These are phyloP conservation scores for Frieseomelitta varia DNA, from an alignment of 1,140 invertebrate genomes.

Conservation along the genomic window DNA sequence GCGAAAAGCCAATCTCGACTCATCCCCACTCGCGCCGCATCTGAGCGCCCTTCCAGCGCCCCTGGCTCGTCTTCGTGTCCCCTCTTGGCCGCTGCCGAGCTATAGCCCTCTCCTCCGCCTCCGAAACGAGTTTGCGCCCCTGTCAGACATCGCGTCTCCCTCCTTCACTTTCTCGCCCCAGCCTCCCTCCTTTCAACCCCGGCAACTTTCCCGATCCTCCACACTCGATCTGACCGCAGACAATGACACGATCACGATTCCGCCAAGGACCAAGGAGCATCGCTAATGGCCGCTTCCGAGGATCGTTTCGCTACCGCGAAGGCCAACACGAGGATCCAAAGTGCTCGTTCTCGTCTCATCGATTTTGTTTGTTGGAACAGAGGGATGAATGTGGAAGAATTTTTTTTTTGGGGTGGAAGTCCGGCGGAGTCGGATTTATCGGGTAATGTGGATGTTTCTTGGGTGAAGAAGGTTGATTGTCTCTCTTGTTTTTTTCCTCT, in stretches of 20 bases:
- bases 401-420: neutral
- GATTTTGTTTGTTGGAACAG: neutral
- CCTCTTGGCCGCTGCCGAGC: conserved; percentile 37
- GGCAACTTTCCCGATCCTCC: too few species aligned
- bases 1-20: conserved; percentile 63
- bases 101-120: conserved; percentile 28
- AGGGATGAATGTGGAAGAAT: neutral
- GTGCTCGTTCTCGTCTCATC: neutral
- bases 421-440: too few species aligned
- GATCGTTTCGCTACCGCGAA: neutral
- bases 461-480: neutral
- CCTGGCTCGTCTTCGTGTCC: conserved; percentile 29
- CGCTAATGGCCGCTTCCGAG: neutral
- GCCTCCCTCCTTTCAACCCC: neutral
- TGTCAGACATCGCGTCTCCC: conserved; percentile 21
- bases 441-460: neutral
- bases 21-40: conserved; percentile 49
- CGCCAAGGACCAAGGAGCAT: too few species aligned
- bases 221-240: neutral
- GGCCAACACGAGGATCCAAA: neutral
- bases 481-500: neutral
- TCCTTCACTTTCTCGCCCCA: neutral
- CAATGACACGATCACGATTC: conserved; percentile 3
- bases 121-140: conserved; percentile 66
- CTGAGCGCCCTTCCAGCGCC: conserved; percentile 43